Base-by-base conservation (phyloP, 2,888 invertebrate genomes). In the Drosophila rellima region DNA sequence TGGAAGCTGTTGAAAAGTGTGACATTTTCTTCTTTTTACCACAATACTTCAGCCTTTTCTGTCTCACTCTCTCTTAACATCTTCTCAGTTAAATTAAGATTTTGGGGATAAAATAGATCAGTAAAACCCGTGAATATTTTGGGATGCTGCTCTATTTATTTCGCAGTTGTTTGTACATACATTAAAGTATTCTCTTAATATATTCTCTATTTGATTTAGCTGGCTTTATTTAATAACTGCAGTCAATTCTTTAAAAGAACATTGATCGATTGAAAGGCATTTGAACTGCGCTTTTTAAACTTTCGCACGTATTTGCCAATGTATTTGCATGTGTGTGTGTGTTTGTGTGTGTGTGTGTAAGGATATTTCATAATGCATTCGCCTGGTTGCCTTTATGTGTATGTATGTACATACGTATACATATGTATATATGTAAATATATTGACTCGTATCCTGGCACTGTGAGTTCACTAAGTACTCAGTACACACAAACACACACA, bases 361-460 rank as follows among this genome's bases (percentile, higher is more conserved):
- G 40, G 39, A 56, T 31, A 55, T 51, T 62, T 48, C 55, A 62
- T 48, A 65, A 48, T 68, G 64, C 67, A 54, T 33, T 51, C 50
- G 42, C 48, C 31, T 47, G 62, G 47, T 26, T 62, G 45, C 20
- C 13, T 35, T 57, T 52, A 39, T 54, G 48, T 35, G 54, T 55
- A 17, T 18, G 17, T 48, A 26, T 13, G 0, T 47, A 23, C 23
- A 23, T 23, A 26, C 26, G n/a, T n/a, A 26, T 26, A 26, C 7
- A 7, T 26, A 26, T 33, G 52, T 54, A 33, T 29, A 23, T 45
- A 31, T 23, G 11, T 62, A 42, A n/a, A n/a, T 7, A 26, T 60
- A 63, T 57, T 55, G 69, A 63, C 63, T 71, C 40, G 70, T 23
- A 71, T 47, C 71, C 71, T 70, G 69, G 55, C 68, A 68, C 63